These are phyloP conservation scores for Martes martes DNA, from an alignment of 2,113 vertebrate species.

Conservation along the genomic window DNA sequence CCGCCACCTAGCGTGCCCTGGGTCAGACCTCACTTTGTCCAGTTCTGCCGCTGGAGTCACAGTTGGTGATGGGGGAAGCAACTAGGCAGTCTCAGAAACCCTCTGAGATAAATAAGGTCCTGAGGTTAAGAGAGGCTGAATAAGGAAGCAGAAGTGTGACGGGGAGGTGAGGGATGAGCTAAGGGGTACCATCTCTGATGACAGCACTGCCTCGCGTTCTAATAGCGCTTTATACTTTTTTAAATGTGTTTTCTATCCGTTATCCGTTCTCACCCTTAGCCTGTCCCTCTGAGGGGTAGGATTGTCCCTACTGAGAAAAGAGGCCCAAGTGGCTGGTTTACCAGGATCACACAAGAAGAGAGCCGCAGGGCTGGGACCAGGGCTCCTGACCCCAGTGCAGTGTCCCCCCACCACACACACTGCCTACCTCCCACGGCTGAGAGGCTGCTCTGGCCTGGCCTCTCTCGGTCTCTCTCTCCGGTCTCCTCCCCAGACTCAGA, in stretches of 20 bases:
- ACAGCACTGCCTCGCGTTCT: conserved; percentile 68
- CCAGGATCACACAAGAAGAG: neutral
- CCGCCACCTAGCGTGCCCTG: neutral
- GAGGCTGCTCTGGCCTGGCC: neutral
- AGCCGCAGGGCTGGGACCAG: neutral
- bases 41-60: neutral
- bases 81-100: neutral
- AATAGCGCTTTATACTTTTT: conserved; percentile 71
- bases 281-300: conserved; percentile 24
- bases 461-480: neutral
- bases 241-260: conserved; percentile 66
- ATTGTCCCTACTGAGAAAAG: conserved; percentile 1
- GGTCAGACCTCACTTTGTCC: no score
- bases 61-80: neutral
- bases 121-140: neutral
- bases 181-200: neutral
- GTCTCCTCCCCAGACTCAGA: neutral
- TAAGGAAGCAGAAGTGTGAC: neutral
- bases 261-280: conserved; percentile 48
- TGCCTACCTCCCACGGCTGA: conserved; percentile 67
- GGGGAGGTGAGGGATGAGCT: neutral
- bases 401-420: conserved; percentile 23
- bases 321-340: neutral
- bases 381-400: neutral
- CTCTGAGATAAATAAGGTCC: neutral